phyloP scores from a whole-genome alignment of 2,797 vertebrate species.

The Scolopax bukidnonensis region DNA sequence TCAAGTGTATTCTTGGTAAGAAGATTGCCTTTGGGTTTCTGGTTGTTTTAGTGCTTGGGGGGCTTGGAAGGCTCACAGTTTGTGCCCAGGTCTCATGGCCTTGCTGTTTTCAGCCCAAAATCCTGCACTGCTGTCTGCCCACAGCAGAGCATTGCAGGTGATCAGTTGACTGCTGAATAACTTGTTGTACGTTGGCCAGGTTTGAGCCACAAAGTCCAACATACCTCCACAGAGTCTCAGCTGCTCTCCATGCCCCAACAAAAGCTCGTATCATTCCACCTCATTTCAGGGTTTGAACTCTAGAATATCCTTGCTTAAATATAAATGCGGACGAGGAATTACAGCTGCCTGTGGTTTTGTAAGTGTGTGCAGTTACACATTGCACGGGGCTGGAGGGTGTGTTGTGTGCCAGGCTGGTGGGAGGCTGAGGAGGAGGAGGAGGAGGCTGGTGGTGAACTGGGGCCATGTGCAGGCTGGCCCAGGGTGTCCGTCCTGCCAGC shows the following conservation, averaged over 20 bases:
- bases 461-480: background rate
- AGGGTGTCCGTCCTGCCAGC: background rate
- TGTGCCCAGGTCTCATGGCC: background rate
- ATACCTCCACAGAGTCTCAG: background rate
- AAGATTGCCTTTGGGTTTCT: background rate
- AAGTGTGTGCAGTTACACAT: background rate
- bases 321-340: background rate
- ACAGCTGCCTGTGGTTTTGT: background rate
- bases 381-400: background rate
- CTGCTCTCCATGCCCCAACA: fast-evolving
- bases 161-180: background rate
- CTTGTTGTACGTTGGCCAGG: fast-evolving
- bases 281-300: background rate
- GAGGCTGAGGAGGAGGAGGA: background rate
- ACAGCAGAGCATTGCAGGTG: background rate
- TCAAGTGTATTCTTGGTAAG: background rate
- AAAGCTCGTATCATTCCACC: background rate
- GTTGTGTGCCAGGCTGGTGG: background rate
- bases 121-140: background rate
- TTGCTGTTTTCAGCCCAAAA: background rate
- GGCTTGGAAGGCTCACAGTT: background rate
- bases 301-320: background rate
- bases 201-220: background rate
- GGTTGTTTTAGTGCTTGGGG: background rate
- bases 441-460: background rate